Percentiles rank a stretch among this genome's conserved stretches.
phyloP scores from a whole-genome alignment of 2,797 vertebrate genomes.

The Poliocrania exsul region DNA sequence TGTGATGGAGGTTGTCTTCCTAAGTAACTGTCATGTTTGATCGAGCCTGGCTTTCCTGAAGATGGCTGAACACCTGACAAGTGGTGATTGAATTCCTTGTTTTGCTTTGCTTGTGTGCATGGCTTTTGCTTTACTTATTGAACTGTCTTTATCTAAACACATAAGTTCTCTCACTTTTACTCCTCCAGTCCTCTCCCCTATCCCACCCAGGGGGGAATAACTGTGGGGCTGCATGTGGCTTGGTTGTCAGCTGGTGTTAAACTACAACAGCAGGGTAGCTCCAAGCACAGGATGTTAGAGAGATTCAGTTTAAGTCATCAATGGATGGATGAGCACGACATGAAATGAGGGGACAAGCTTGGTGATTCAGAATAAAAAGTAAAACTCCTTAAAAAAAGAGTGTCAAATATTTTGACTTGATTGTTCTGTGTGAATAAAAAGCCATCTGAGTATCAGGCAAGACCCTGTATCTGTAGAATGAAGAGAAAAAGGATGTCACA shows the following conservation, averaged over 20 bases:
- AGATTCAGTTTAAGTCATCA: neutral
- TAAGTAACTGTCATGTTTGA: neutral
- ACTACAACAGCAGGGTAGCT: neutral
- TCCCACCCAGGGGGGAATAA: neutral
- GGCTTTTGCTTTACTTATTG: neutral
- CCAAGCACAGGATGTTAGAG: neutral
- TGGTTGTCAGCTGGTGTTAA: neutral
- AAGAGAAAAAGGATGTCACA: neutral
- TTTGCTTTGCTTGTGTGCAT: neutral
- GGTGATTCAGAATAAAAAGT: neutral
- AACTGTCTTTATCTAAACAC: neutral
- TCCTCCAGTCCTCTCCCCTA: neutral
- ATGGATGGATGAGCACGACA: neutral
- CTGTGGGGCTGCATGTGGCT: rapidly evolving
- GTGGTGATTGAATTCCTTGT: neutral
- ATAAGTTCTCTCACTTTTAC: neutral
- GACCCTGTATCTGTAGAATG: neutral
- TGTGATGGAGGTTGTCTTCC: neutral
- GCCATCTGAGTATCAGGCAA: neutral
- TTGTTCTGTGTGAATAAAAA: neutral
- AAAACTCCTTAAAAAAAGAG: neutral
- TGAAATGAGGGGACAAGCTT: neutral
- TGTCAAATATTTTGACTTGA: neutral
- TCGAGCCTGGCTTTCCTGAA: neutral
- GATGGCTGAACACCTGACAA: neutral